Conservation (phyloP, 2,113 vertebrate genomes). For the Apteryx owenii region DNA sequence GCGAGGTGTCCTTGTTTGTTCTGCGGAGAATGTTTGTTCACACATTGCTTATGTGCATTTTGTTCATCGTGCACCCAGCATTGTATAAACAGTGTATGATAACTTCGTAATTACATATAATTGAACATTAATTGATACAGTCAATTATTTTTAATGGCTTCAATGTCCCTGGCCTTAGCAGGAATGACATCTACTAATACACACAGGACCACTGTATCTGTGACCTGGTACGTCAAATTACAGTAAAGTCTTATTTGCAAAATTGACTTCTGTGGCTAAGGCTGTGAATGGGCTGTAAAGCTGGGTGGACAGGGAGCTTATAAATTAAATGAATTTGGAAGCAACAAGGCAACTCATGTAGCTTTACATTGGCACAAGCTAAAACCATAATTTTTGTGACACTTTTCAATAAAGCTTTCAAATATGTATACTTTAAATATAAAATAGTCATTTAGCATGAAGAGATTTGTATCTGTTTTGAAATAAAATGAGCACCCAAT, state of each 20-base stretch:
- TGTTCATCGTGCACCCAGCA: not conserved
- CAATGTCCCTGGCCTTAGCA: not conserved
- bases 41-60: not conserved
- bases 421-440: not conserved
- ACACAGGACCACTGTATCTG: not conserved
- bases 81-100: not conserved
- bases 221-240: not conserved
- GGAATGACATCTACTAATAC: not conserved
- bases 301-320: not conserved
- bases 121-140: not conserved
- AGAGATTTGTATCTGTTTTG: not conserved
- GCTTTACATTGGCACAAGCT: not conserved
- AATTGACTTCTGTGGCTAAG: not conserved
- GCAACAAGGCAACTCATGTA: not conserved
- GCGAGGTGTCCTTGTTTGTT: not conserved
- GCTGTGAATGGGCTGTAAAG: not conserved
- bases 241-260: not conserved
- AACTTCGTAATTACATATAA: not conserved
- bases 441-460: not conserved
- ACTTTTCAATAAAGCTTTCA: constrained; percentile 4
- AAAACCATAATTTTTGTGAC: not conserved
- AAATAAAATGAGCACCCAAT: not conserved
- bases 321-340: not conserved
- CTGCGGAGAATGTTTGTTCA: not conserved
- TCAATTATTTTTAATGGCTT: not conserved